Percentiles rank a stretch among this genome's conserved stretches.
Evolutionary conservation across 2,888 invertebrate genomes (phyloP).

Genomic region (Octonoba sinensis): DNA sequence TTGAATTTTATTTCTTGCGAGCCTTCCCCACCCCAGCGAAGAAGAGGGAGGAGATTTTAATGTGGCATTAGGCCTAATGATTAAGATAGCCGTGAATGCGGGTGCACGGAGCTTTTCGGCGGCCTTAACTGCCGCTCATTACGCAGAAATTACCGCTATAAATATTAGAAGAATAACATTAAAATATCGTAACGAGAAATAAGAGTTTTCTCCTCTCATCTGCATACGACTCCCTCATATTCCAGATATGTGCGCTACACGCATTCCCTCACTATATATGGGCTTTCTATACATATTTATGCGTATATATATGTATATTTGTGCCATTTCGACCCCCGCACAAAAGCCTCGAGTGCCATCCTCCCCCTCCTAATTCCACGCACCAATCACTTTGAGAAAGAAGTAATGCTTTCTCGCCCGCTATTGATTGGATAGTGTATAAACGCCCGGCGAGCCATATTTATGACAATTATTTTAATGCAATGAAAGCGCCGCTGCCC

Average conservation of each 20-base stretch:
- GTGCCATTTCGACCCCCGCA: conserved; percentile 43
- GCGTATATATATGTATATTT: conserved; percentile 45
- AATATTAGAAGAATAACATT: conserved; percentile 65
- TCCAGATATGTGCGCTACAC: too few species aligned
- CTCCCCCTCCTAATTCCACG: conserved; percentile 50
- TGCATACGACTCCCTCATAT: conserved; percentile 40
- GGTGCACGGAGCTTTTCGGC: conserved; percentile 55
- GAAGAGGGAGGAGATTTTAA: conserved; percentile 54
- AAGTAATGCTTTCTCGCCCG: conserved; percentile 40
- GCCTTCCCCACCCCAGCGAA: not conserved
- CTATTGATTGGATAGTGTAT: conserved; percentile 43
- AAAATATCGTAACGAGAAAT: conserved; percentile 65
- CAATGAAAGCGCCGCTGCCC: conserved; percentile 51
- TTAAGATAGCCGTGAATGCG: conserved; percentile 64
- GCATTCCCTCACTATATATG: conserved; percentile 27
- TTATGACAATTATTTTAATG: conserved; percentile 65
- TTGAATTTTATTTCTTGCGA: conserved; percentile 60
- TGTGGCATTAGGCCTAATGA: conserved; percentile 65
- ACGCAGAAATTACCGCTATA: conserved; percentile 62
- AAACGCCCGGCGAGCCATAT: conserved; percentile 48
- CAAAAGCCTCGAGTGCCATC: conserved; percentile 58
- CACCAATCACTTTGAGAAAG: conserved; percentile 57
- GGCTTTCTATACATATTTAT: conserved; percentile 38
- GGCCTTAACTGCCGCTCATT: conserved; percentile 64
- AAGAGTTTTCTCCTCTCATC: conserved; percentile 58